A percentile compares a stretch with the other conserved stretches of the same genome.
These are phyloP conservation scores for Sebastiscus albofasciatus DNA, from an alignment of 2,797 vertebrate genomes.

Conservation along the genomic window DNA sequence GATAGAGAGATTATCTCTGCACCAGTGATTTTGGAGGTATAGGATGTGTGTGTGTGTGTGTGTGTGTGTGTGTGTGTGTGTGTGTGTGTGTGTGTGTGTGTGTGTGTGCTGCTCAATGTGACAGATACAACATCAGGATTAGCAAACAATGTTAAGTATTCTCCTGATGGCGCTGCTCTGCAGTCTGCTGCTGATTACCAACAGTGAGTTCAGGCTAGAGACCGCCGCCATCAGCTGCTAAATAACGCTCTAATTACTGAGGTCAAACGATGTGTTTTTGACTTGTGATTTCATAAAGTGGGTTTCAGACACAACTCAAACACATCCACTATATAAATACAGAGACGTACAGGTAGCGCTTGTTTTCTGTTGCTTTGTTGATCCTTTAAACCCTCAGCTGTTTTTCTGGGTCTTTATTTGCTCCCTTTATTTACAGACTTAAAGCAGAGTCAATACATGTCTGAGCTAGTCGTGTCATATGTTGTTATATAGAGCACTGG, in stretches of 20 bases:
- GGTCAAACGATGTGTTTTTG: not conserved
- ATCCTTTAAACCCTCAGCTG: too few relatives aligned
- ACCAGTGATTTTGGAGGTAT: not conserved
- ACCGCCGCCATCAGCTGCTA: too few relatives aligned
- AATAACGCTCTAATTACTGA: too few relatives aligned
- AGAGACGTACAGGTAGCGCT: too few relatives aligned
- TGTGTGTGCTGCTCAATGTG: constrained; percentile 1
- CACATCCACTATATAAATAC: not conserved
- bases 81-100: not conserved
- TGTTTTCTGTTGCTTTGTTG: too few relatives aligned
- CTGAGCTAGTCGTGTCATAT: too few relatives aligned
- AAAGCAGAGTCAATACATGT: not conserved
- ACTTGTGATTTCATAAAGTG: not conserved
- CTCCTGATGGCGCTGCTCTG: not conserved
- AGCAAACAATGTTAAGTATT: constrained; percentile 60
- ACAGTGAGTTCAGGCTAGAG: too few relatives aligned
- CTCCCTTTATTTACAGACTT: not conserved
- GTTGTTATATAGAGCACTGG: too few relatives aligned
- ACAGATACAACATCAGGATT: constrained; percentile 36
- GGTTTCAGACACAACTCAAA: not conserved
- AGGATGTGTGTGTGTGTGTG: too few relatives aligned
- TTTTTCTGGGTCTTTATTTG: too few relatives aligned
- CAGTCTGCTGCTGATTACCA: not conserved
- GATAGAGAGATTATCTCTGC: too few relatives aligned
- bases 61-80: too few relatives aligned